Evolutionary conservation across 2,888 invertebrate species (phyloP), one percentile per base, ranked within the genome.

Genomic region (Horisme vitalbata): DNA sequence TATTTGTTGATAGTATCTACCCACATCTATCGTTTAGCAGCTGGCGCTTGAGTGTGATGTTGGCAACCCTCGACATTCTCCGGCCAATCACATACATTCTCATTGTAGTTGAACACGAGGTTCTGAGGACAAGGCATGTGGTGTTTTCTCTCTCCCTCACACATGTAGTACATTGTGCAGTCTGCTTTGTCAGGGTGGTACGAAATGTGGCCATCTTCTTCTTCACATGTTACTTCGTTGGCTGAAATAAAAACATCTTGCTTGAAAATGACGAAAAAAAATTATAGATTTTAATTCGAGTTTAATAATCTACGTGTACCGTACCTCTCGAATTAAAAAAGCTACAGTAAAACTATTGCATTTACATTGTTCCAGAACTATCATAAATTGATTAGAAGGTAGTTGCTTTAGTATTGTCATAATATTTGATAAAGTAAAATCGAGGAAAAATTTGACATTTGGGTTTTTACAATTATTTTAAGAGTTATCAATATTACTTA

Each of bases 41-140:
- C 82, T 0, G 90, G 90, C 0, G 90, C 89, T 71, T 86, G 89
- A 10, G 90, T 90, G 68, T 90, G 90, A 45, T 90, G 90, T 18
- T 74, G 67, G 52, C 97, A 97, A 11, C 96, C 95, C 75, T 96
- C 96, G 0, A 97, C 97, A 70, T 97, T 97, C 71, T 97, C 97
- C 0, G 97, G 97, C 97, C 97, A 97, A 85, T 98, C 98, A 76
- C 97, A 98, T 6, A 98, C 97, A 71, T 96, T 97, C 73, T 97
- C 96, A 66, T 96, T 95, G 26, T 94, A 94, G 79, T 98, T 97
- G 86, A 97, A 98, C 8, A 97, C 97, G 50, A 98, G 91, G 83
- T 97, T 96, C 36, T 94, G 93, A 4, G 97, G 97, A 75, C 97
- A 98, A 31, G 97, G 97, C 97, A 97, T 97, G 87, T 97, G 97